Conservation (phyloP, 2,113 vertebrate genomes). For the Buteo buteo region DNA sequence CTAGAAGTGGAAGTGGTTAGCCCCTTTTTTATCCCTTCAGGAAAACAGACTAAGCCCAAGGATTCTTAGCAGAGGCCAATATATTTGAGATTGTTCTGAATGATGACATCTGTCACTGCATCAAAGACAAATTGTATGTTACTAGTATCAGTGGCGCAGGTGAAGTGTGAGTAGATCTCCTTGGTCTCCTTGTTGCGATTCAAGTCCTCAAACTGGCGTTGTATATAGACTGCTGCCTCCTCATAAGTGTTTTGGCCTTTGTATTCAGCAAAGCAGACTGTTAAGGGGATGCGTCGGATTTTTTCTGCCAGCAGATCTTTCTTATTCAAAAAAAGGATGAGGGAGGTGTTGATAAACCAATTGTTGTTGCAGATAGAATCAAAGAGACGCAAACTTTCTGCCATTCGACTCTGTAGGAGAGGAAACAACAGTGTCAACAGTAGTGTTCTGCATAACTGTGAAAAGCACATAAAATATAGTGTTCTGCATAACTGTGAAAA, state of each 20-base stretch:
- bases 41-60: background rate
- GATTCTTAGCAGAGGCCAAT: slow-evolving; percentile 94
- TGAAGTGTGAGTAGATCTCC: slow-evolving; percentile 89
- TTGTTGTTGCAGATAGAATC: slow-evolving; percentile 99
- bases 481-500: background rate
- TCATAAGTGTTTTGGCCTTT: slow-evolving; percentile 98
- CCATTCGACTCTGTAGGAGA: slow-evolving; percentile 91
- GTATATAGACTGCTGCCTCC: slow-evolving; percentile 97
- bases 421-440: background rate
- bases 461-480: background rate
- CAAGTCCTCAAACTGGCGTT: slow-evolving; percentile 98
- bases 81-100: slow-evolving; percentile 99
- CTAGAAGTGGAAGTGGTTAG: background rate
- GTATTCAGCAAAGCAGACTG: slow-evolving; percentile 97
- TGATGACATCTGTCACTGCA: slow-evolving; percentile 98
- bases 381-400: slow-evolving; percentile 96
- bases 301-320: slow-evolving; percentile 99
- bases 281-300: slow-evolving; percentile 95
- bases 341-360: slow-evolving; percentile 99
- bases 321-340: slow-evolving; percentile 99
- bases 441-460: background rate
- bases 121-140: slow-evolving; percentile 99
- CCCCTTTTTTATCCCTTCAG: slow-evolving; percentile 41
- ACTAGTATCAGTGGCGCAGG: slow-evolving; percentile 77
- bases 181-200: slow-evolving; percentile 99